Evolutionary conservation across 1,140 invertebrate species (phyloP).

Genomic region (Drosophila ananassae): DNA sequence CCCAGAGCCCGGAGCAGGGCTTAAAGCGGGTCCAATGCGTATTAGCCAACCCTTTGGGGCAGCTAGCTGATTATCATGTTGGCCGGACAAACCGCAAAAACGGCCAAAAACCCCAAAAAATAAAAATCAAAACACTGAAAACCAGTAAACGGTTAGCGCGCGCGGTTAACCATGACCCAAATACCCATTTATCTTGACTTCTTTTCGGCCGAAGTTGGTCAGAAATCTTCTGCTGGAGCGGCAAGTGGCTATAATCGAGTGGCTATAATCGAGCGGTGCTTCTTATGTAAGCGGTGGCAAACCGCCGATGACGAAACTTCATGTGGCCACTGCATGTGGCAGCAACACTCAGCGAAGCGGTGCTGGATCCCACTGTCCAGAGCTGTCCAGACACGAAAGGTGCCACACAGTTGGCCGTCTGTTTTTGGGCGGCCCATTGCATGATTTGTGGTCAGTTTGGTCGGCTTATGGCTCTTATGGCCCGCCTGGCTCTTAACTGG

Average conservation of each 20-base stretch:
- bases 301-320: conserved; percentile 31
- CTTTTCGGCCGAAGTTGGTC: conserved; percentile 49
- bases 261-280: conserved; percentile 36
- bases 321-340: conserved; percentile 13
- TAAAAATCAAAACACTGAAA: conserved; percentile 44
- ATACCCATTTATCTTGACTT: conserved; percentile 79
- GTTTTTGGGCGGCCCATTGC: conserved; percentile 13
- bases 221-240: conserved; percentile 56
- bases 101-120: conserved; percentile 27
- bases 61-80: conserved; percentile 43
- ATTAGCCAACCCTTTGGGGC: conserved; percentile 68
- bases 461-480: not conserved
- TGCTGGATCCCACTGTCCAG: conserved; percentile 3
- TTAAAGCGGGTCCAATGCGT: conserved; percentile 64
- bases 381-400: conserved; percentile 53
- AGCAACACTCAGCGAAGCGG: conserved; percentile 53
- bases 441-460: conserved; percentile 18
- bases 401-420: conserved; percentile 55
- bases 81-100: conserved; percentile 46
- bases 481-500: conserved; percentile 14
- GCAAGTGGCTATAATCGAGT: conserved; percentile 39
- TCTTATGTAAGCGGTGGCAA: conserved; percentile 54
- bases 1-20: not conserved
- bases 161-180: conserved; percentile 78
- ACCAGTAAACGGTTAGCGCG: conserved; percentile 69